These are phyloP conservation scores for Amphiprion percula DNA, from an alignment of 2,113 vertebrate species.

Conservation along the genomic window DNA sequence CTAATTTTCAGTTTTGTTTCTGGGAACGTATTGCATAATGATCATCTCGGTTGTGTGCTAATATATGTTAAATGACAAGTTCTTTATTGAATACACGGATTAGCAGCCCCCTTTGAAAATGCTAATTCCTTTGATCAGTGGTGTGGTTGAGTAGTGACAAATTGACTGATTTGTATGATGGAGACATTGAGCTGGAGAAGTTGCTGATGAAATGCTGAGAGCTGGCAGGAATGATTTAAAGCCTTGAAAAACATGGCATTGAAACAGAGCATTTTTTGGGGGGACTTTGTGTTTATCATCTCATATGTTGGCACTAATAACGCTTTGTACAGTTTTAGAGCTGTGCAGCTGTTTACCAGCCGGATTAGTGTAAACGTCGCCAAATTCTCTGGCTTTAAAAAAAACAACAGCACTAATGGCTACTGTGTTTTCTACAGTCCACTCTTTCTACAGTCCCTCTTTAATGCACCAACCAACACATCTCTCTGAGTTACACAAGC, in stretches of 20 bases:
- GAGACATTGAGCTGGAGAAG: conserved; percentile 28
- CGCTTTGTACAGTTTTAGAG: neutral
- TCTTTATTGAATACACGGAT: conserved; percentile 20
- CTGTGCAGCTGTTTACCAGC: neutral
- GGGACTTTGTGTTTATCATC: neutral
- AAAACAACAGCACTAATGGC: neutral
- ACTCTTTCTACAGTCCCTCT: too few relatives aligned
- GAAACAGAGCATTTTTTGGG: neutral
- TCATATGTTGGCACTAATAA: neutral
- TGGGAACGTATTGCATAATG: conserved; percentile 41
- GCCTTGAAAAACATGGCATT: neutral
- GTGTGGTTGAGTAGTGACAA: conserved; percentile 42
- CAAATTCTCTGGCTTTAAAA: neutral
- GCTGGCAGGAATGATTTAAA: conserved; percentile 29
- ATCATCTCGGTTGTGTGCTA: conserved; percentile 32
- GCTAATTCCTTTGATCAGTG: conserved; percentile 40
- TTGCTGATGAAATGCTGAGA: conserved; percentile 50
- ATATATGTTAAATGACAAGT: conserved; percentile 42
- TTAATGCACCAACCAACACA: too few relatives aligned
- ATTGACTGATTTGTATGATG: conserved; percentile 46
- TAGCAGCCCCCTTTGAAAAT: conserved; percentile 22
- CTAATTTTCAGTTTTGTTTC: conserved; percentile 46
- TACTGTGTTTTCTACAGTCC: neutral
- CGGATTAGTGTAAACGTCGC: neutral
- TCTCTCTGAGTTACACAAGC: neutral